phyloP scores from a whole-genome alignment of 2,113 vertebrate species.

The Azemiops feae region DNA sequence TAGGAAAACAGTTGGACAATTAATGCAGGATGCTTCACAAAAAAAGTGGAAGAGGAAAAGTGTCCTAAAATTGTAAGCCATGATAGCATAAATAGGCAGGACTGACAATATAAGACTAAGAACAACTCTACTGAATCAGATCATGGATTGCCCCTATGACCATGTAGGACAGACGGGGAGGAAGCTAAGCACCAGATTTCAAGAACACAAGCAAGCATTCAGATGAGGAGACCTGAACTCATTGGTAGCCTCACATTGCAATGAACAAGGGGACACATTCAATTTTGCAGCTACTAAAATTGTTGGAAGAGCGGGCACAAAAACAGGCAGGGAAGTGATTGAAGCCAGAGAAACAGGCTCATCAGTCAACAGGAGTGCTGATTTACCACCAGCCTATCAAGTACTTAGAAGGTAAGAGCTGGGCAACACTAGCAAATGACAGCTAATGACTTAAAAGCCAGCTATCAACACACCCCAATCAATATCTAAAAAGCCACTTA shows the following conservation, averaged over 20 bases:
- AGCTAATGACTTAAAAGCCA: not conserved
- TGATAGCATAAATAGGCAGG: not conserved
- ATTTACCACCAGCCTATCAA: not conserved
- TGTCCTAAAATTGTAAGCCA: not conserved
- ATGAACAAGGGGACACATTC: not conserved
- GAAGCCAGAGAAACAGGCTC: not conserved
- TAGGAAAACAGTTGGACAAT: not conserved
- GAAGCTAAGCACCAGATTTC: not conserved
- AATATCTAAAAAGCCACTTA: not conserved
- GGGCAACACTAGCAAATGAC: not conserved
- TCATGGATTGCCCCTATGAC: not conserved
- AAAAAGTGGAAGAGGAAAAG: not conserved
- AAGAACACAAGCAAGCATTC: not conserved
- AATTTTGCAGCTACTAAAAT: not conserved
- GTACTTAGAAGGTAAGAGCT: not conserved
- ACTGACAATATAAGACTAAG: not conserved
- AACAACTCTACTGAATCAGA: not conserved
- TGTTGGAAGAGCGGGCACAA: not conserved
- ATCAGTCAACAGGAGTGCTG: not conserved
- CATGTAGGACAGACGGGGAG: not conserved
- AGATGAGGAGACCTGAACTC: not conserved
- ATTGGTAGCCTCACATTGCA: not conserved
- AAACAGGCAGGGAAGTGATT: not conserved
- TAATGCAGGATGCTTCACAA: not conserved
- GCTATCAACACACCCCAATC: not conserved